Base-by-base conservation (phyloP, 2,113 vertebrate genomes). In the Pristiophorus japonicus region DNA sequence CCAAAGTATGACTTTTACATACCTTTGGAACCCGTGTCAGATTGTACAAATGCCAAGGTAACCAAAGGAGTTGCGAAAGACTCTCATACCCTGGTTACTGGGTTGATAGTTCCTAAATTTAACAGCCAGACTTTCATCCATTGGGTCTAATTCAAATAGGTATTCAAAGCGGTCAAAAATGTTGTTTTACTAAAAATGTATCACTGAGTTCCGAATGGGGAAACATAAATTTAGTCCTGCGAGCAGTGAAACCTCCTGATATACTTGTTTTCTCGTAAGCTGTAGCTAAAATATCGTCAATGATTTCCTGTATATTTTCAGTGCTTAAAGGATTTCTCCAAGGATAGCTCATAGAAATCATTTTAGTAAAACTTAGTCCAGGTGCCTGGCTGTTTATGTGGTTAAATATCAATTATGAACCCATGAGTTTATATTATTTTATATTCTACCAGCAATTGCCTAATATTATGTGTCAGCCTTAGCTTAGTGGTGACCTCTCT, bases 81-180 rank as follows among this genome's bases (percentile, higher is more conserved):
- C 18, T 90, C 47, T 63, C n/a, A 63, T 62, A 62, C 7, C 10
- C 55, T 38, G 59, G 59, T 63, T 91, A 91, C 59, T n/a, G 34
- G n/a, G 34, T 3, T 63, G 59, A 63, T 59, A 38, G 88, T n/a
- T 63, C 14, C 34, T 22, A 91, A 91, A 91, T 90, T 91, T 91
- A 63, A 91, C 16, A 91, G 88, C 88, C 88, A 91, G 88, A 38
- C 88, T n/a, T 63, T 91, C 88, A 63, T 91, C 30, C 30, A 38
- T 38, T 91, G 88, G 55, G 4, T 63, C 16, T 63, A 38, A 91
- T 63, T 63, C 30, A 91, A 38, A 38, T n/a, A 90, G 51, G 0
- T 63, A 63, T 38, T 18, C 88, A n/a, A 91, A 63, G 59, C 63
- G 34, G 20, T 91, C n/a, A 91, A 62, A 63, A 38, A 63, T 14